Conservation (phyloP, 2,888 invertebrate genomes). For the Plusia festucae region DNA sequence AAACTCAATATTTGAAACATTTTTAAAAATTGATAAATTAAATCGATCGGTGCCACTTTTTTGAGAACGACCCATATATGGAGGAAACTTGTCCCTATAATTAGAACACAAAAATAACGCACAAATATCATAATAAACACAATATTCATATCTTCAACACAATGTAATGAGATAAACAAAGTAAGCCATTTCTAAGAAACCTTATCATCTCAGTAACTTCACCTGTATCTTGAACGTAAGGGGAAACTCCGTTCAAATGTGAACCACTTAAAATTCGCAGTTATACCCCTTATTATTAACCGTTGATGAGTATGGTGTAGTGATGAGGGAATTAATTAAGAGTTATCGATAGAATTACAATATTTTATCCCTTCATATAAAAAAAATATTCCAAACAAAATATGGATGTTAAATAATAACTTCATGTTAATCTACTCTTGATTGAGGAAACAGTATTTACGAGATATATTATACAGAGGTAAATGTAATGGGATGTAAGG, state of each 20-base stretch:
- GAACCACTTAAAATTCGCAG: constrained; percentile 75
- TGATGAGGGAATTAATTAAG: constrained; percentile 38
- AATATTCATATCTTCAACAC: constrained; percentile 28
- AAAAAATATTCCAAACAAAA: no score
- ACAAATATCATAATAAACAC: constrained; percentile 4
- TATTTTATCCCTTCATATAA: neutral
- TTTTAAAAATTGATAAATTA: no score
- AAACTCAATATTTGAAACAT: no score
- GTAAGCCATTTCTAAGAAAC: constrained; percentile 37
- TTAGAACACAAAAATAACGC: no score
- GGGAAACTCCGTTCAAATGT: constrained; percentile 67
- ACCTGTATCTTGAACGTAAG: constrained; percentile 61
- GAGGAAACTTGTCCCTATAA: no score
- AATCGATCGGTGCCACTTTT: no score
- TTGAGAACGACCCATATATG: no score
- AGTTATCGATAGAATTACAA: constrained; percentile 50
- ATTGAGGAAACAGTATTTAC: no score
- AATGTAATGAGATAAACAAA: constrained; percentile 49
- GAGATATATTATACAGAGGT: no score
- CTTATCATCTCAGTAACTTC: constrained; percentile 59
- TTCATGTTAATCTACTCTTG: no score
- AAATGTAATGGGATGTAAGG: no score
- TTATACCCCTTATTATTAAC: constrained; percentile 74
- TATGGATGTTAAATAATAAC: no score
- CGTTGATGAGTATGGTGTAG: constrained; percentile 66